Base-by-base conservation (phyloP, 2,797 vertebrate species). In the Cuniculus paca region DNA sequence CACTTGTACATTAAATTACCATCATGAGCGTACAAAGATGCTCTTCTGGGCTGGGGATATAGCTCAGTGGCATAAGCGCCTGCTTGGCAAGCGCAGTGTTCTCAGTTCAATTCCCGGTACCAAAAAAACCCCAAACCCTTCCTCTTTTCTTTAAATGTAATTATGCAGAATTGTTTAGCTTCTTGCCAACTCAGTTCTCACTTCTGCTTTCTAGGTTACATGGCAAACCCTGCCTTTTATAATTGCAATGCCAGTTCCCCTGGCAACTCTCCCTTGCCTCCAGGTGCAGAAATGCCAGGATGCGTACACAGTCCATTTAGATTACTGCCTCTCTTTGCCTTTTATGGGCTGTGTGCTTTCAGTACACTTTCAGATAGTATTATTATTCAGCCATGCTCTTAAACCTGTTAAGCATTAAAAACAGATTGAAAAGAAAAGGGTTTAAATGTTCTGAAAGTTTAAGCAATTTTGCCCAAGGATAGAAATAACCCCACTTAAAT, bases 351-450 rank as follows among this genome's bases (percentile, higher is more conserved):
- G 1, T 12, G 72, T 16, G 31, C 19, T 77, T 82, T 83, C 39
- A 54, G n/a, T 6, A 24, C 0, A 20, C 50, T 95, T 78, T 42
- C 42, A n/a, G 1, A 0, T 61, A 3, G 14, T 48, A 22, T 36
- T 48, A 50, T 50, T 42, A 52, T 19, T 52, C 56, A 78, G 50
- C 19, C n/a, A 48, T 80, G 16, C 13, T 68, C 83, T 86, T 77
- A 74, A 90, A 90, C 9, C 24, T 60, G 22, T 68, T 95, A 63
- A 79, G 31, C 83, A 86, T 45, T 92, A 85, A 92, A 90, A 82
- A 63, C 20, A 63, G 60, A 81, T 74, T 54, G 10, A 45, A 80
- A 91, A 81, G 1, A 31, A 86, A 80, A 77, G 1, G 4, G 4
- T 77, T 95, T 48, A 75, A 42, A 90, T 54, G 34, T 88, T 95